Conservation (phyloP, 2,797 vertebrate species). For the Gymnothorax javanicus region DNA sequence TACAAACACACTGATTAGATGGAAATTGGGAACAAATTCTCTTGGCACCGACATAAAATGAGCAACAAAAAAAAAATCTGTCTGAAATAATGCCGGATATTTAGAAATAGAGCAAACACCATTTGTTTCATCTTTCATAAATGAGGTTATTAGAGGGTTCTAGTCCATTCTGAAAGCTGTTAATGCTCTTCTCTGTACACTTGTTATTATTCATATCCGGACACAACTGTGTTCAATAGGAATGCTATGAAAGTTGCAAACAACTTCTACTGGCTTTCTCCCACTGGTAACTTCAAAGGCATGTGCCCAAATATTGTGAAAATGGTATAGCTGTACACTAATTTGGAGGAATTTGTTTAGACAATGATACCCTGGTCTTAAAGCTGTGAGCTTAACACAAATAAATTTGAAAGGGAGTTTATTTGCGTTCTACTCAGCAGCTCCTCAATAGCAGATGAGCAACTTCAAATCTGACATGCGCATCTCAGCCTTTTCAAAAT, state of each 20-base stretch:
- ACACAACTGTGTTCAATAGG: slow-evolving; percentile 14
- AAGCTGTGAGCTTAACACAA: not conserved
- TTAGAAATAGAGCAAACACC: not conserved
- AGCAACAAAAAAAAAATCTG: slow-evolving; percentile 4
- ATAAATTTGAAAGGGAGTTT: not conserved
- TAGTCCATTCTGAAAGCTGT: not conserved
- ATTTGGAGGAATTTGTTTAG: not conserved
- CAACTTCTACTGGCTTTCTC: not conserved
- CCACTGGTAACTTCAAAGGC: slow-evolving; percentile 6
- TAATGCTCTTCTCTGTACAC: not conserved
- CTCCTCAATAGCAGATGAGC: not conserved
- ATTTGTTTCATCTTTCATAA: slow-evolving; percentile 3
- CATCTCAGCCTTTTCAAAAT: not conserved
- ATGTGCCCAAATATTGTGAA: too few relatives aligned
- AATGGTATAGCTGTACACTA: not conserved
- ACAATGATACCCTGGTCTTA: not conserved
- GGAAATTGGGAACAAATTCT: slow-evolving; percentile 49
- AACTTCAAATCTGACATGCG: not conserved
- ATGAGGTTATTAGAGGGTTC: not conserved
- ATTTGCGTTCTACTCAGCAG: not conserved
- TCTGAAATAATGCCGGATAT: not conserved
- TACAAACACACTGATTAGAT: slow-evolving; percentile 49
- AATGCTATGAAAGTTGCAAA: not conserved
- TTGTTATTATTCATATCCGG: not conserved
- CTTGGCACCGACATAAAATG: slow-evolving; percentile 38